These are phyloP conservation scores for Acanthopagrus latus DNA, from an alignment of 2,797 vertebrate species.

Conservation along the genomic window DNA sequence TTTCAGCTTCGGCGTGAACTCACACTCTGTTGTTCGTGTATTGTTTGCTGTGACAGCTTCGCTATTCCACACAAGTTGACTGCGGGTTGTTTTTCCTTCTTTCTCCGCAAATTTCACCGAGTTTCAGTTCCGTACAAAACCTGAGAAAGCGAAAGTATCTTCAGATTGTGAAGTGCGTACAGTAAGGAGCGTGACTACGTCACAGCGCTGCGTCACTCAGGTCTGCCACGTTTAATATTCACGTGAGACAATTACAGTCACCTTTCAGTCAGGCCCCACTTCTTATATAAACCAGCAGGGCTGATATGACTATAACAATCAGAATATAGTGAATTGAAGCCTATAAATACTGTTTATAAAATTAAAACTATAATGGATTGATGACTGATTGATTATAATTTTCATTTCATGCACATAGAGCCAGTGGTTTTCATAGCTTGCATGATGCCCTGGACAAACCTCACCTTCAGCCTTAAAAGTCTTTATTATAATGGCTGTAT, in stretches of 20 bases:
- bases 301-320: too few relatives aligned
- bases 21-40: background rate
- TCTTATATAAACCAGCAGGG: too few relatives aligned
- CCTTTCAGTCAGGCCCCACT: background rate
- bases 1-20: background rate
- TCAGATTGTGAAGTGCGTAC: fast-evolving
- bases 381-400: too few relatives aligned
- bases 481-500: too few relatives aligned
- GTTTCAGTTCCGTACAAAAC: slow-evolving; percentile 19
- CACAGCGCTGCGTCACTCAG: slow-evolving; percentile 16
- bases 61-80: background rate
- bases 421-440: too few relatives aligned
- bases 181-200: slow-evolving; percentile 46
- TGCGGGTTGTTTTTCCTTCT: background rate
- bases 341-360: too few relatives aligned
- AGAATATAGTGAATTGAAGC: too few relatives aligned
- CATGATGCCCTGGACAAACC: too few relatives aligned
- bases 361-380: too few relatives aligned
- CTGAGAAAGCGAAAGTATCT: slow-evolving; percentile 46
- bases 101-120: background rate
- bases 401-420: too few relatives aligned
- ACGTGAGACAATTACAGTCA: background rate
- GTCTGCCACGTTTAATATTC: background rate
- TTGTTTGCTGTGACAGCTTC: background rate
- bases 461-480: too few relatives aligned